A percentile compares a stretch with the other conserved stretches of the same genome.
These are phyloP conservation scores for Spea bombifrons DNA, from an alignment of 2,113 vertebrate species.

Conservation along the genomic window DNA sequence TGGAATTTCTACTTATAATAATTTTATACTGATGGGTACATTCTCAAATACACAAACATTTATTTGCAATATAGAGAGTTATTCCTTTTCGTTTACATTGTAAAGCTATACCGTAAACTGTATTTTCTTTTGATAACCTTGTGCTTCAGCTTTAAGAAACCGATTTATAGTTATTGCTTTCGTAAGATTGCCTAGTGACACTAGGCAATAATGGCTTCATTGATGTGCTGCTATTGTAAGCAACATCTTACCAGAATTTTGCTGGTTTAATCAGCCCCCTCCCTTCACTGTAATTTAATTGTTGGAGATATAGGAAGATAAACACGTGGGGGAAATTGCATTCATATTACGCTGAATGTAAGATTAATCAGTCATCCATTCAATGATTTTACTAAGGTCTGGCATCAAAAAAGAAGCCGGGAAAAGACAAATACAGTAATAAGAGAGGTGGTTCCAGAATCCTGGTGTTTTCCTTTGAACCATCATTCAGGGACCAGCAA, in stretches of 20 bases:
- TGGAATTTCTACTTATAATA: too few species aligned
- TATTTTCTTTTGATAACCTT: not conserved
- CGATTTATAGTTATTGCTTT: constrained; percentile 1
- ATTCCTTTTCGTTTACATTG: too few species aligned
- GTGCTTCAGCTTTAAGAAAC: not conserved
- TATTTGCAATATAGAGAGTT: too few species aligned
- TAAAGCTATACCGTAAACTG: too few species aligned
- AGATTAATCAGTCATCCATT: constrained; percentile 24
- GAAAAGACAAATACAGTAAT: constrained; percentile 3
- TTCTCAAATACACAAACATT: too few species aligned
- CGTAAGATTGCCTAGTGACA: not conserved
- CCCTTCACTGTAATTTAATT: constrained; percentile 16
- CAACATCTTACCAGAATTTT: not conserved
- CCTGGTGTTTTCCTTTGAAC: constrained; percentile 22
- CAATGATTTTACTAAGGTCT: constrained; percentile 15
- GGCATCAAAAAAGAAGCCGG: not conserved
- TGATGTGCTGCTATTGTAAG: not conserved
- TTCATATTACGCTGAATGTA: constrained; percentile 1
- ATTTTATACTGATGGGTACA: too few species aligned
- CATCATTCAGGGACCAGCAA: constrained; percentile 13
- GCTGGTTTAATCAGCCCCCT: not conserved
- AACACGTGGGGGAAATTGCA: constrained; percentile 18
- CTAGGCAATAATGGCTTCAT: not conserved
- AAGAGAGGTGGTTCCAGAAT: constrained; percentile 34
- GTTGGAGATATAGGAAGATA: constrained; percentile 9